Conservation (phyloP, 1,140 invertebrate species). For the Sycophaga agraensis region DNA sequence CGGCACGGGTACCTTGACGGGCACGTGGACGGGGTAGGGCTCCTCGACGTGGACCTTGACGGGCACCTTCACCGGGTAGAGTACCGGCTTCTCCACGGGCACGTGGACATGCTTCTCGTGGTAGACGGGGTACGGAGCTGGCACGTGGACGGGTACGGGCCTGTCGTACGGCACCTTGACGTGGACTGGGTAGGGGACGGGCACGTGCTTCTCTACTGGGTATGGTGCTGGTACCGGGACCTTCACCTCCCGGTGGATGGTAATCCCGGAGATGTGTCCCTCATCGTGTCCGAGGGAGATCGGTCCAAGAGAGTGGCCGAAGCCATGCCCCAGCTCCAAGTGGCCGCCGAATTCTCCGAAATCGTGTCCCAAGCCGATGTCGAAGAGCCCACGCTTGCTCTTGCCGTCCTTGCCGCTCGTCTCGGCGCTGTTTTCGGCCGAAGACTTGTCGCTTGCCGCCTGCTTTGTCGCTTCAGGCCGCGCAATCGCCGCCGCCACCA, state of each 20-base stretch:
- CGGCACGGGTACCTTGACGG: conserved; percentile 41
- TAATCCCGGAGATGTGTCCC: conserved; percentile 52
- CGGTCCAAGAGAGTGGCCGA: not conserved
- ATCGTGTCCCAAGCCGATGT: conserved; percentile 31
- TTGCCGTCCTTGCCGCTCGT: conserved; percentile 37
- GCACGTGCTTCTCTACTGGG: conserved; percentile 51
- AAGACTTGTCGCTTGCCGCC: not conserved
- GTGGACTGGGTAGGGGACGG: conserved; percentile 49
- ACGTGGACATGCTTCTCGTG: conserved; percentile 61
- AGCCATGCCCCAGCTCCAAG: not conserved
- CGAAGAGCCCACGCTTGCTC: conserved; percentile 46
- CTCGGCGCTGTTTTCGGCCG: conserved; percentile 27
- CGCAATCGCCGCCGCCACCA: conserved; percentile 32
- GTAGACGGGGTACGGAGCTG: conserved; percentile 61
- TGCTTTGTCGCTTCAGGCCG: conserved; percentile 18
- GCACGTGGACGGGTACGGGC: conserved; percentile 60
- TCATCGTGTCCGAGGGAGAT: conserved; percentile 30
- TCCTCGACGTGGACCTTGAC: conserved; percentile 60
- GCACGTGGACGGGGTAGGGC: conserved; percentile 48
- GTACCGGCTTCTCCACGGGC: conserved; percentile 59
- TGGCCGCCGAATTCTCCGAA: conserved; percentile 26
- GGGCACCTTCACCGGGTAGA: conserved; percentile 59
- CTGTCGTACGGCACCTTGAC: conserved; percentile 58
- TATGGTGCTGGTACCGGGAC: conserved; percentile 56
- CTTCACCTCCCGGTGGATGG: conserved; percentile 53